A percentile compares a stretch with the other conserved stretches of the same genome.
Evolutionary conservation across 1,140 invertebrate genomes (phyloP).

Genomic region (Phortica variegata): DNA sequence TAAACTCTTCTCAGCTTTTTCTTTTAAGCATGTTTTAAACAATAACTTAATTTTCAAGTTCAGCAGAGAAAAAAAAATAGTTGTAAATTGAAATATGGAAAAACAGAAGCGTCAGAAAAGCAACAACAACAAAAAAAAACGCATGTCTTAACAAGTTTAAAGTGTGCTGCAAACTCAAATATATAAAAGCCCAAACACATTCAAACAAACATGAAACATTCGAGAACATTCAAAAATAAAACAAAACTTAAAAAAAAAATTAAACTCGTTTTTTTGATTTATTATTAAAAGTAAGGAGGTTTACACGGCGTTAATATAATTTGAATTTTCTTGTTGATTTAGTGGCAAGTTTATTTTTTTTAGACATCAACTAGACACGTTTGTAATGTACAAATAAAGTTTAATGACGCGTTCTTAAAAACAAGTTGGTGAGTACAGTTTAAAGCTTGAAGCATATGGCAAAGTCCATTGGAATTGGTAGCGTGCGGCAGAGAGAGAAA

Average conservation of each 20-base stretch:
- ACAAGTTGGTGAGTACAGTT: too few relatives aligned
- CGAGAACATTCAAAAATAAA: slow-evolving; percentile 46
- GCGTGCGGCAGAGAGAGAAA: too few relatives aligned
- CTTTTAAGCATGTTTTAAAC: neutral
- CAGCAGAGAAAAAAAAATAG: neutral
- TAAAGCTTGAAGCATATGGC: too few relatives aligned
- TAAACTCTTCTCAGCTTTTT: neutral
- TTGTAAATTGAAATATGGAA: slow-evolving; percentile 6
- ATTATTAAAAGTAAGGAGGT: too few relatives aligned
- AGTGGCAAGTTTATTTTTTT: too few relatives aligned
- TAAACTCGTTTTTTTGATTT: too few relatives aligned
- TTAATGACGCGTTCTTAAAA: too few relatives aligned
- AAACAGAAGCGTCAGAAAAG: slow-evolving; percentile 5
- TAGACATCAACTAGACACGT: too few relatives aligned
- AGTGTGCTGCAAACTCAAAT: slow-evolving; percentile 2
- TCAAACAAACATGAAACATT: slow-evolving; percentile 28
- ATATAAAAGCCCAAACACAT: slow-evolving; percentile 15
- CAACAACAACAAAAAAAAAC: slow-evolving; percentile 8
- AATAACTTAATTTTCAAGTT: neutral
- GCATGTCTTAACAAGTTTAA: slow-evolving; percentile 1
- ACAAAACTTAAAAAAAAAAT: slow-evolving; percentile 21
- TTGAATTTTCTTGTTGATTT: too few relatives aligned
- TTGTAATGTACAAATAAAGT: too few relatives aligned
- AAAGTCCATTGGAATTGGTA: too few relatives aligned
- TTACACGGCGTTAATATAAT: too few relatives aligned